Conservation (phyloP, 2,888 invertebrate species). For the Eucera pruinosa region DNA sequence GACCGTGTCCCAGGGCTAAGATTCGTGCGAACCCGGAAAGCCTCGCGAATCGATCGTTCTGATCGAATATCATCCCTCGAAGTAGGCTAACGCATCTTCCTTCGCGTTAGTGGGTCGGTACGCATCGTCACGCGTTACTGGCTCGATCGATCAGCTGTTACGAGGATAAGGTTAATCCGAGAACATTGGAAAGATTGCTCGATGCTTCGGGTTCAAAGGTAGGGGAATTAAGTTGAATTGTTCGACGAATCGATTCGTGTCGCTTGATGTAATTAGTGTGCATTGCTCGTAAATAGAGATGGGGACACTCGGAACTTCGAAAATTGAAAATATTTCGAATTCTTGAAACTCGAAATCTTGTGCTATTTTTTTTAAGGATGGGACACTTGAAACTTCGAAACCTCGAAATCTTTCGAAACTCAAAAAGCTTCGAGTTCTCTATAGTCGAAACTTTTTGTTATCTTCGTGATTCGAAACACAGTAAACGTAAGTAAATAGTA, state of each 20-base stretch:
- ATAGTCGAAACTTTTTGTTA: too few relatives aligned
- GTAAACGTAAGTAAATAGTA: too few relatives aligned
- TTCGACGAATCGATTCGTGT: background rate
- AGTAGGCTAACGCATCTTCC: constrained; percentile 10
- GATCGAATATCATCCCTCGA: constrained; percentile 25
- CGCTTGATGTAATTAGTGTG: background rate
- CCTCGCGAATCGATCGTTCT: constrained; percentile 29
- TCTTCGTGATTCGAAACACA: too few relatives aligned
- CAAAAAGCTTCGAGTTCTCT: too few relatives aligned
- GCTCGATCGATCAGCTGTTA: background rate
- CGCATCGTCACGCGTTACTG: background rate
- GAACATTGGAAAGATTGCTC: background rate
- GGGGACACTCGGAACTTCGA: too few relatives aligned
- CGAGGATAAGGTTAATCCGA: background rate
- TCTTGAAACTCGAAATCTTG: too few relatives aligned
- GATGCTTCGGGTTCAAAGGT: background rate
- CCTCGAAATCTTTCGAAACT: too few relatives aligned
- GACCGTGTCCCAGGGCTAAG: constrained; percentile 58
- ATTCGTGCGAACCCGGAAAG: constrained; percentile 73
- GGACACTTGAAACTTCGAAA: too few relatives aligned
- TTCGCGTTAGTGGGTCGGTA: background rate
- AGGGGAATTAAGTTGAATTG: background rate
- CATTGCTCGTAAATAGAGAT: too few relatives aligned
- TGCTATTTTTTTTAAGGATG: too few relatives aligned
- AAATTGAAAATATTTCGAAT: too few relatives aligned